These are phyloP conservation scores for Anolis sagrei DNA, from an alignment of 2,113 vertebrate genomes.

Conservation along the genomic window DNA sequence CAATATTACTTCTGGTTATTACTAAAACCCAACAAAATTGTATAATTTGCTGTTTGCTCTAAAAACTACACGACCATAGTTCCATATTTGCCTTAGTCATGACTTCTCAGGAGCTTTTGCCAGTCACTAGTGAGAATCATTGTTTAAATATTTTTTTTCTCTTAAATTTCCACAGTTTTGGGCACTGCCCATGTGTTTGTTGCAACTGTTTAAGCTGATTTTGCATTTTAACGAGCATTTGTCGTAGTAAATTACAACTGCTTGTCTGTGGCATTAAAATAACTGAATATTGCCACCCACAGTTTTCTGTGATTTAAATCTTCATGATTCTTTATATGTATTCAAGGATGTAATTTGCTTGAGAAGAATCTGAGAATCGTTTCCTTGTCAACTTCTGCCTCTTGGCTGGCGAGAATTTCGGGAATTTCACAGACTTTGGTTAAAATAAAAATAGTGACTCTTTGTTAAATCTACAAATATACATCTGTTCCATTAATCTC, in stretches of 20 bases:
- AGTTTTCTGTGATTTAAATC: constrained; percentile 11
- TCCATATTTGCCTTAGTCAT: neutral
- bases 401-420: neutral
- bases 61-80: neutral
- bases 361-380: neutral
- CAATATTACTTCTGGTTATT: neutral
- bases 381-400: neutral
- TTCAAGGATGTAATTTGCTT: neutral
- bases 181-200: constrained; percentile 1
- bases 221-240: constrained; percentile 25
- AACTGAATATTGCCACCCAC: constrained; percentile 1
- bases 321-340: neutral
- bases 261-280: constrained; percentile 22
- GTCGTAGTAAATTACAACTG: constrained; percentile 16
- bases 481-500: neutral
- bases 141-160: constrained; percentile 14
- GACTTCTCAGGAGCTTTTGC: neutral
- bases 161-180: neutral
- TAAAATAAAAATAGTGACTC: neutral
- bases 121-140: neutral
- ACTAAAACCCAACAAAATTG: neutral
- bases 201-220: constrained; percentile 15
- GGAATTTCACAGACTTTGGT: neutral
- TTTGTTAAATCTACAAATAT: neutral
- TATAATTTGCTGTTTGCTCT: neutral